Base-by-base conservation (phyloP, 2,888 invertebrate species). In the Dasysyrphus albostriatus region DNA sequence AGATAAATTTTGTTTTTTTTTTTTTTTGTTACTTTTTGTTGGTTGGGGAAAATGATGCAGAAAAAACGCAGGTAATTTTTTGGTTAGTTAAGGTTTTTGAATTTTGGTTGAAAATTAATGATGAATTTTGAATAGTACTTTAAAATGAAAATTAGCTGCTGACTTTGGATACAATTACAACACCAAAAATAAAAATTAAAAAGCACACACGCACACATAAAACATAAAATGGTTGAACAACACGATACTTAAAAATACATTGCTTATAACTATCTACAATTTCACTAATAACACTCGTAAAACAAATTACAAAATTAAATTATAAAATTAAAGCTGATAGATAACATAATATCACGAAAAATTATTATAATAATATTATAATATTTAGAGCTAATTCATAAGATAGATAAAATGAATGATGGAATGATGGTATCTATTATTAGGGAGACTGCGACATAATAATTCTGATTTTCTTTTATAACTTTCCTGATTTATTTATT, bases 191-290 rank as follows among this genome's bases (percentile, higher is more conserved):
- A 1, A 54, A 39, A 24, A 61, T 12, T 12, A 51, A 19, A 16
- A 51, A 56, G 37, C 59, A 81, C 88, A 81, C 84, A 77, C 87
- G 74, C 78, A 75, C 79, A 82, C 73, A 76, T 56, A 85, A 81
- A 85, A 76, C 75, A 84, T 65, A 75, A 65, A 85, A 63, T 44
- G 47, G 65, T 73, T 56, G 32, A 54, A 77, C 61, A 59, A 73
- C 39, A 77, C 59, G 14, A 24, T 19, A 61, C 24, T n/a, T 56
- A 16, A 47, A 47, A 16, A 8, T 3, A 44, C 7, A 44, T 44
- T 44, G 6, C 1, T n/a, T 44, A 47, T 3, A 42, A 34, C 47
- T 10, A 16, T 10, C 8, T 2, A 58, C 37, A 56, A 34, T 49
- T 19, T 1, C 24, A 42, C 12, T 12, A 5, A 42, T 42, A 5